Percentiles rank a stretch among this genome's conserved stretches.
Conservation (phyloP, 2,797 vertebrate species). For the Telmatherina bonti region DNA sequence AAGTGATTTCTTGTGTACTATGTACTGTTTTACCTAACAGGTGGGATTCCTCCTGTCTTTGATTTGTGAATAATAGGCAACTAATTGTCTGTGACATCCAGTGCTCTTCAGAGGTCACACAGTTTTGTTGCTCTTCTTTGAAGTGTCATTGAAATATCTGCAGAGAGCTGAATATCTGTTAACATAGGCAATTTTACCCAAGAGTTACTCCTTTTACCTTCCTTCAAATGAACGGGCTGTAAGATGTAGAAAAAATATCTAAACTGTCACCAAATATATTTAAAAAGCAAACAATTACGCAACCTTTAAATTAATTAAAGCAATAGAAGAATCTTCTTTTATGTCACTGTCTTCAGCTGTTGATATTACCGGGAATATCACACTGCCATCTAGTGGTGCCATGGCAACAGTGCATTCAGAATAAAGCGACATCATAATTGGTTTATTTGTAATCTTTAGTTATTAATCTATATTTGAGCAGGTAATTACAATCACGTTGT, state of each 20-base stretch:
- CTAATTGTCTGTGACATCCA: not conserved
- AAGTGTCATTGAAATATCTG: not conserved
- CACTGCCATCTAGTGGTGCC: slow-evolving; percentile 68
- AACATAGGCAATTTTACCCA: not conserved
- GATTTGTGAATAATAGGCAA: too few species aligned
- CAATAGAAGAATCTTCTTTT: not conserved
- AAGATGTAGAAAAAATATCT: too few species aligned
- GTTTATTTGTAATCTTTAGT: not conserved
- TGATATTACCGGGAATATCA: not conserved
- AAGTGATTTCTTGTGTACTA: not conserved
- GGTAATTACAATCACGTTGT: not conserved
- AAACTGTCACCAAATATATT: too few species aligned
- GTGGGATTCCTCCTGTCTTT: not conserved
- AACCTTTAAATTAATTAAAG: not conserved
- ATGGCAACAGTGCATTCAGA: slow-evolving; percentile 24
- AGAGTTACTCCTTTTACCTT: not conserved
- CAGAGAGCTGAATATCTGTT: not conserved
- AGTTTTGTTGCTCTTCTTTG: not conserved
- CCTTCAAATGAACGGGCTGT: not conserved
- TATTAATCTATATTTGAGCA: not conserved
- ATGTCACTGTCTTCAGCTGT: not conserved
- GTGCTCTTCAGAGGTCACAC: not conserved
- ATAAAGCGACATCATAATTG: not conserved
- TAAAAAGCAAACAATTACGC: too few species aligned
- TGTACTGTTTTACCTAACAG: not conserved